Percentiles rank a stretch among this genome's conserved stretches.
These are phyloP conservation scores for Caloenas nicobarica DNA, from an alignment of 2,113 vertebrate species.

Conservation along the genomic window DNA sequence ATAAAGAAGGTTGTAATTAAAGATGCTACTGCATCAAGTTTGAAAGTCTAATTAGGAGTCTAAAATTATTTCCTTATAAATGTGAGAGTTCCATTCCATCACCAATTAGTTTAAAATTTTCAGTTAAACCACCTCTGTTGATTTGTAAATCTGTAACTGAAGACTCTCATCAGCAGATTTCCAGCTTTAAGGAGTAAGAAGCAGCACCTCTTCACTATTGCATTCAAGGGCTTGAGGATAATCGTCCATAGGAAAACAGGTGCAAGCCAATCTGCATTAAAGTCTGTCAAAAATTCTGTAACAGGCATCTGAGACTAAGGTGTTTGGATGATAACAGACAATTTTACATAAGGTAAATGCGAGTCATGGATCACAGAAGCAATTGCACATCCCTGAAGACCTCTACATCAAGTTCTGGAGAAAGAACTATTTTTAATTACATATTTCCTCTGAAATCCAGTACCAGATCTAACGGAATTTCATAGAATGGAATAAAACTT, in stretches of 20 bases:
- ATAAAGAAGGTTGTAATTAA: slow-evolving; percentile 40
- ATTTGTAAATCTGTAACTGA: neutral
- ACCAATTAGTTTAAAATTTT: neutral
- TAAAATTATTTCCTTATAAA: slow-evolving; percentile 56
- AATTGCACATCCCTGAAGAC: neutral
- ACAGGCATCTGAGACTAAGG: neutral
- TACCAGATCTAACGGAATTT: neutral
- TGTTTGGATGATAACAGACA: neutral
- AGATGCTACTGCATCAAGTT: slow-evolving; percentile 22
- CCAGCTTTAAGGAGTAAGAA: neutral
- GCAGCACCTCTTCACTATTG: neutral
- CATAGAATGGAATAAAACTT: neutral
- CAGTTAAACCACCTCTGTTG: neutral
- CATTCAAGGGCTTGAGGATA: neutral
- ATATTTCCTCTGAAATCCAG: neutral
- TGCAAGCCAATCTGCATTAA: neutral
- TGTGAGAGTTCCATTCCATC: neutral
- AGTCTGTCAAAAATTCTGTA: neutral
- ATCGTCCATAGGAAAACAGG: neutral
- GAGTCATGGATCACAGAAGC: neutral
- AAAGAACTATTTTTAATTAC: neutral
- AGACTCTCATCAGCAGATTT: neutral
- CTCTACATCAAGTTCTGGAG: neutral
- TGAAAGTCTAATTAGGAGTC: slow-evolving; percentile 32
- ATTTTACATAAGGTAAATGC: neutral